phyloP scores from a whole-genome alignment of 2,113 vertebrate genomes.

The Pungitius pungitius region DNA sequence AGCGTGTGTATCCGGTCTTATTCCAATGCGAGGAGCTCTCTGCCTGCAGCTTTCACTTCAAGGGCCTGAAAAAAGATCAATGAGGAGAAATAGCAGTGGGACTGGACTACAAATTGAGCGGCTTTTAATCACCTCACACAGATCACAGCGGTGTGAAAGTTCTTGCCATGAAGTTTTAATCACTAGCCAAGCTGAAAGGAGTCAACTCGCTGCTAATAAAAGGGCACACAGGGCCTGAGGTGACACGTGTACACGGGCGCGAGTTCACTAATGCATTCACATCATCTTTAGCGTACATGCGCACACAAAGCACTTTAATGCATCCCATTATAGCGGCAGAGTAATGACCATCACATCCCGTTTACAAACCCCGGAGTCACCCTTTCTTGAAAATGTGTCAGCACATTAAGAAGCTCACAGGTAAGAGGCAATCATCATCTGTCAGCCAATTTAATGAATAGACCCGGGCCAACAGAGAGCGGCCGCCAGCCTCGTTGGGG shows the following conservation, averaged over 20 bases:
- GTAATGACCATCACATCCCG: neutral
- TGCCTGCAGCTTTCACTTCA: constrained; percentile 53
- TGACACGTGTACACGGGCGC: constrained; percentile 7
- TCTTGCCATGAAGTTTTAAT: constrained; percentile 71
- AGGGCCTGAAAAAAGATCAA: constrained; percentile 70
- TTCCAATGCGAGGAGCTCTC: constrained; percentile 47
- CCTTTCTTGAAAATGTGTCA: constrained; percentile 21
- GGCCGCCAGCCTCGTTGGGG: constrained; percentile 5
- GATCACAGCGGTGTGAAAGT: constrained; percentile 71
- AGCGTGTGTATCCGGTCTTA: constrained; percentile 22
- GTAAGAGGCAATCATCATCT: constrained; percentile 27
- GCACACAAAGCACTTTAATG: neutral
- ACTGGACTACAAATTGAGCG: constrained; percentile 70
- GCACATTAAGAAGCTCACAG: constrained; percentile 14
- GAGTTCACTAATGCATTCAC: constrained; percentile 1
- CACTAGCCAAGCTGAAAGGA: constrained; percentile 66
- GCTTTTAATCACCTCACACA: constrained; percentile 75
- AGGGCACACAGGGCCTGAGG: constrained; percentile 40
- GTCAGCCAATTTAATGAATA: constrained; percentile 44
- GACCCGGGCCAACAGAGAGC: constrained; percentile 26
- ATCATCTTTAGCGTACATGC: neutral
- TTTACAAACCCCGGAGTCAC: constrained; percentile 5
- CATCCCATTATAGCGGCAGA: neutral
- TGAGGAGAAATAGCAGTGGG: constrained; percentile 65
- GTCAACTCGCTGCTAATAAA: constrained; percentile 68